phyloP scores from a whole-genome alignment of 2,797 vertebrate genomes.

The Lepus oiostolus region DNA sequence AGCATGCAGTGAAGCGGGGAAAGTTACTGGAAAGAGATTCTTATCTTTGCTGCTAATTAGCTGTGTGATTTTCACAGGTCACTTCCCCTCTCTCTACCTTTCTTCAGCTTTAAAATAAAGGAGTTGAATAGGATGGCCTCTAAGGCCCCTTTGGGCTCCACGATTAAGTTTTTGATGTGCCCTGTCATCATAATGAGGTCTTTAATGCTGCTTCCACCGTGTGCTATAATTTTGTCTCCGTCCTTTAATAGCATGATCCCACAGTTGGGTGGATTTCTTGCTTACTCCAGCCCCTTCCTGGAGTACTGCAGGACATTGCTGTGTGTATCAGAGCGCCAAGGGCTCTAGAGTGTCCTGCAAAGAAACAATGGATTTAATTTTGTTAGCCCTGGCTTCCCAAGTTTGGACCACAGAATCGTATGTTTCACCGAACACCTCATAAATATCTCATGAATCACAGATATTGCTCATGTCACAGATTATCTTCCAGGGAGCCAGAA shows the following conservation, averaged over 20 bases:
- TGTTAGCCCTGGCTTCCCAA: constrained; percentile 22
- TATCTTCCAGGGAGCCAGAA: constrained; percentile 15
- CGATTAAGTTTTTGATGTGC: not conserved
- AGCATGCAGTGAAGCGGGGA: not conserved
- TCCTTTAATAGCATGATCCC: not conserved
- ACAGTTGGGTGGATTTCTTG: not conserved
- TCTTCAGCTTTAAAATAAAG: constrained; percentile 48
- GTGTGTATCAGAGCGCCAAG: not conserved
- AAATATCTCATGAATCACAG: not conserved
- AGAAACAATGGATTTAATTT: constrained; percentile 44
- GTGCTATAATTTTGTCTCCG: not conserved
- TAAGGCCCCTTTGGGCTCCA: not conserved
- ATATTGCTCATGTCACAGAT: not conserved
- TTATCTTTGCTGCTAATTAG: constrained; percentile 54
- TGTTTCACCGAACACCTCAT: constrained; percentile 54
- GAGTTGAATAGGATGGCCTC: not conserved
- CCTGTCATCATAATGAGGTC: not conserved
- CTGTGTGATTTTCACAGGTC: constrained; percentile 30
- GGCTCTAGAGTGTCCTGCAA: not conserved
- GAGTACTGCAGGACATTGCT: not conserved
- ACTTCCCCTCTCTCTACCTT: not conserved
- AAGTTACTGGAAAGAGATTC: not conserved
- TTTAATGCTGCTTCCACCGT: not conserved
- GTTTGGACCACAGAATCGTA: constrained; percentile 44
- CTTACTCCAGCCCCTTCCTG: not conserved